These are phyloP conservation scores for Varroa destructor DNA, from an alignment of 1,140 invertebrate genomes.

Conservation along the genomic window DNA sequence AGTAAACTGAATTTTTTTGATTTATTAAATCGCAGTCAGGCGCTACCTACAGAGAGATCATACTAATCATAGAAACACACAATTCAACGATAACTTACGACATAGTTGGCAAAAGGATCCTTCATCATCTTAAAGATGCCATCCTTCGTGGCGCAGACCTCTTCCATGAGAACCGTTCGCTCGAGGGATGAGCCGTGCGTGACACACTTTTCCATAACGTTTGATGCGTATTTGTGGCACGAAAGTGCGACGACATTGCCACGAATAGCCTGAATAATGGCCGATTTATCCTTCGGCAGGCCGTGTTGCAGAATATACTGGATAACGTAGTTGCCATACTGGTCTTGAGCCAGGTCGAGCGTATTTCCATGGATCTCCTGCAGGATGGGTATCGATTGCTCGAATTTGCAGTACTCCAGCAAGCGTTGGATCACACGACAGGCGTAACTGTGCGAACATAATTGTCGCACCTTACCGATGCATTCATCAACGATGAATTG, in stretches of 20 bases:
- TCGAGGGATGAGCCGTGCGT: conserved; percentile 31
- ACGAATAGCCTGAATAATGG: conserved; percentile 42
- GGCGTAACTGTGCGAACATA: conserved; percentile 23
- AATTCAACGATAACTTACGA: conserved; percentile 5
- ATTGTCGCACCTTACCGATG: conserved; percentile 23
- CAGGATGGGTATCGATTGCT: conserved; percentile 25
- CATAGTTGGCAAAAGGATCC: conserved; percentile 32
- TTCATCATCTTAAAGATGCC: conserved; percentile 39
- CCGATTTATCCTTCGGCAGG: conserved; percentile 42
- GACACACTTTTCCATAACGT: conserved; percentile 35
- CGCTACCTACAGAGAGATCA: no score
- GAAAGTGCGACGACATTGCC: conserved; percentile 44
- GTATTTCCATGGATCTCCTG: conserved; percentile 24
- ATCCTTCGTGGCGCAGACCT: conserved; percentile 29
- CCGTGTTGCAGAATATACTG: conserved; percentile 45
- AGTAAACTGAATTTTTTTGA: no score
- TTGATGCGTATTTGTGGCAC: conserved; percentile 48
- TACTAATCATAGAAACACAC: background rate
- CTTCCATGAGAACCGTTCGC: conserved; percentile 30
- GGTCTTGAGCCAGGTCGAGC: conserved; percentile 39
- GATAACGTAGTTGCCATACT: conserved; percentile 48
- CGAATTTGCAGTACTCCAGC: conserved; percentile 26
- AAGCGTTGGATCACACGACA: conserved; percentile 23
- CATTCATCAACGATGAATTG: conserved; percentile 26
- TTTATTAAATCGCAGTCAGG: no score